Percentiles rank a stretch among this genome's conserved stretches.
Conservation (phyloP, 2,113 vertebrate genomes). For the Rafetus swinhoei region DNA sequence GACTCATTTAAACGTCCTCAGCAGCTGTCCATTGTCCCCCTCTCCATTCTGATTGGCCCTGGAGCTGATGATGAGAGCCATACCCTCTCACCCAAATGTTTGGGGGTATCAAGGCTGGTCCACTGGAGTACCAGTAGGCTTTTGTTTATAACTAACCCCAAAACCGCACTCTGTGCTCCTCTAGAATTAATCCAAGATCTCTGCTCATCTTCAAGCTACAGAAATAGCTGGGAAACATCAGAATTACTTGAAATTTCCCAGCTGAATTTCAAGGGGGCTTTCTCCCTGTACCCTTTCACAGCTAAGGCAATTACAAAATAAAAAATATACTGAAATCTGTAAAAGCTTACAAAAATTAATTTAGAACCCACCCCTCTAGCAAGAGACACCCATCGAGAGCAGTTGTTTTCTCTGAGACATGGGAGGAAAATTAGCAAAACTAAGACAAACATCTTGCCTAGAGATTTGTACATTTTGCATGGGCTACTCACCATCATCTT, state of each 20-base stretch:
- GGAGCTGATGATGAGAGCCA: background rate
- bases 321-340: background rate
- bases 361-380: background rate
- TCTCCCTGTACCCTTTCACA: background rate
- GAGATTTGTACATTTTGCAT: background rate
- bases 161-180: background rate
- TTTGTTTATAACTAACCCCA: background rate
- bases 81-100: background rate
- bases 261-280: background rate
- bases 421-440: background rate
- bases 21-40: background rate
- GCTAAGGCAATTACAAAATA: background rate
- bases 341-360: background rate
- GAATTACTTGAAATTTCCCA: background rate
- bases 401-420: background rate
- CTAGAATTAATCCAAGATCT: background rate
- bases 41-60: background rate
- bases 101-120: background rate
- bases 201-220: background rate
- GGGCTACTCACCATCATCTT: background rate
- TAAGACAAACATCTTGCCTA: background rate
- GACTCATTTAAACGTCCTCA: too few relatives aligned
- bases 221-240: background rate
- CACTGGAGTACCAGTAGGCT: background rate
- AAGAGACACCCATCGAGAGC: background rate